A percentile compares a stretch with the other conserved stretches of the same genome.
These are phyloP conservation scores for Agrotis exclamationis DNA, from an alignment of 2,888 invertebrate species.

Conservation along the genomic window DNA sequence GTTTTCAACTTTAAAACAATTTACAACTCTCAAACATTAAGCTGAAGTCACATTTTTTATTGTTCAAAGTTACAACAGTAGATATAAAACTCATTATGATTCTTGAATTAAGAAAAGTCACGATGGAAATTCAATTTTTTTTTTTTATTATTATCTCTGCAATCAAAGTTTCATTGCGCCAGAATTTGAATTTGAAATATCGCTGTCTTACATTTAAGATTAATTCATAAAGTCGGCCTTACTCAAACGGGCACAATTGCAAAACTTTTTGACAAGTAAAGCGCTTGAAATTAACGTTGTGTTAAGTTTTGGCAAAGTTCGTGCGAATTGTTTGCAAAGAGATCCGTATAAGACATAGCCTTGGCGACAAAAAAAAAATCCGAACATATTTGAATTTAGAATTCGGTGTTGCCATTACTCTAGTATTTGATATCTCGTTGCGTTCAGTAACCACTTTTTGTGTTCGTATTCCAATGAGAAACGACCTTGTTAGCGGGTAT, in stretches of 20 bases:
- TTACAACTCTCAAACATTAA: conserved; percentile 53
- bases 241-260: conserved; percentile 78
- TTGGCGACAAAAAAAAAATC: conserved; percentile 46
- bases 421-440: conserved; percentile 10
- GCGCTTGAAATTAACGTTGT: conserved; percentile 78
- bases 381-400: conserved; percentile 35
- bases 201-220: conserved; percentile 73
- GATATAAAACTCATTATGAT: conserved; percentile 55
- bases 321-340: conserved; percentile 64
- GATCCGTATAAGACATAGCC: conserved; percentile 38
- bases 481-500: conserved; percentile 36
- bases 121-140: conserved; percentile 66
- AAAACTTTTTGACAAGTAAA: conserved; percentile 84
- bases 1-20: conserved; percentile 54
- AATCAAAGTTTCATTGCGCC: conserved; percentile 77
- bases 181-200: conserved; percentile 79
- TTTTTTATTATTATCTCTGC: conserved; percentile 67
- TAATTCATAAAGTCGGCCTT: conserved; percentile 78
- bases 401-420: conserved; percentile 23
- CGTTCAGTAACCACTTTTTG: conserved; percentile 35
- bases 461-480: conserved; percentile 29
- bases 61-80: conserved; percentile 32
- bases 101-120: conserved; percentile 59
- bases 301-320: conserved; percentile 69
- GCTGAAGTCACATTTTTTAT: conserved; percentile 47